These are phyloP conservation scores for Tricholaema leucomelas DNA, from an alignment of 2,113 vertebrate genomes.

Conservation along the genomic window DNA sequence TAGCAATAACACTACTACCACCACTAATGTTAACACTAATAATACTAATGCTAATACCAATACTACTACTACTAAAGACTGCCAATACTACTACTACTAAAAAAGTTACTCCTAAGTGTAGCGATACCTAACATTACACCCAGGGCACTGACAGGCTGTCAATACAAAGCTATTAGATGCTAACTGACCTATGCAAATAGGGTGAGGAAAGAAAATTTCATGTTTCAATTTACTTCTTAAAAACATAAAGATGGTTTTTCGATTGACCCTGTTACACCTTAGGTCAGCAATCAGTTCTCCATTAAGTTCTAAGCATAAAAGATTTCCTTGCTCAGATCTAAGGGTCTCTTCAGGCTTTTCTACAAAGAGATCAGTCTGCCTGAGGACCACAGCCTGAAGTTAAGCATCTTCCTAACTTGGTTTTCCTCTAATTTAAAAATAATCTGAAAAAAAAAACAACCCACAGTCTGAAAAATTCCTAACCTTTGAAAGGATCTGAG, in stretches of 20 bases:
- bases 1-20: not conserved
- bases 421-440: slow-evolving; percentile 65
- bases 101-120: too few species aligned
- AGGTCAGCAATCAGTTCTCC: accelerated
- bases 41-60: not conserved
- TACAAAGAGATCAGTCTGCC: slow-evolving; percentile 30
- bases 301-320: slow-evolving; percentile 20
- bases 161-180: not conserved
- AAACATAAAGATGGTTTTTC: not conserved
- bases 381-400: not conserved
- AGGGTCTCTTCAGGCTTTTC: slow-evolving; percentile 17
- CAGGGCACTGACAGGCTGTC: not conserved
- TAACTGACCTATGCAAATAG: not conserved
- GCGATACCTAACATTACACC: not conserved
- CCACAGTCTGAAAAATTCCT: slow-evolving; percentile 48
- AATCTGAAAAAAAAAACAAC: too few species aligned
- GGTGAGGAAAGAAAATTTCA: not conserved
- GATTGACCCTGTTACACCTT: not conserved
- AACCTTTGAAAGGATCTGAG: slow-evolving; percentile 50
- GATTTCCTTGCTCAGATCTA: slow-evolving; percentile 37
- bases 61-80: too few species aligned
- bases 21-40: not conserved
- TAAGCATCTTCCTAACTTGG: slow-evolving; percentile 31
- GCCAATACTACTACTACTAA: too few species aligned
- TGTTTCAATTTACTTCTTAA: not conserved